A percentile compares a stretch with the other conserved stretches of the same genome.
phyloP scores from a whole-genome alignment of 2,797 vertebrate species.

The Scarus forsteni region DNA sequence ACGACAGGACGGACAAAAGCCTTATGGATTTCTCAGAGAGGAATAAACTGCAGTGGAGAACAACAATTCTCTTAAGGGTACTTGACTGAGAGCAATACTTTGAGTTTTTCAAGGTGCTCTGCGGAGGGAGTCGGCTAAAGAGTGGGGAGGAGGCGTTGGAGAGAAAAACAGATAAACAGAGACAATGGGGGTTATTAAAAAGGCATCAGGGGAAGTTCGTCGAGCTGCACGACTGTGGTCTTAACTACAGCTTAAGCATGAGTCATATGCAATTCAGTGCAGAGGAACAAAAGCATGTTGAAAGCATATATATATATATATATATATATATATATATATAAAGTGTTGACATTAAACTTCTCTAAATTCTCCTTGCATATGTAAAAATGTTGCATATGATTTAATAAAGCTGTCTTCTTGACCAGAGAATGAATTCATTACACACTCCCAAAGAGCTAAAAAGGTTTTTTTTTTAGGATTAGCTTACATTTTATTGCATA shows the following conservation, averaged over 20 bases:
- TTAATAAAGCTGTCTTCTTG: conserved; percentile 28
- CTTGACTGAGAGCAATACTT: conserved; percentile 39
- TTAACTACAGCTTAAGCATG: not conserved
- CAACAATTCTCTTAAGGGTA: conserved; percentile 53
- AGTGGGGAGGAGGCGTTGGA: conserved; percentile 18
- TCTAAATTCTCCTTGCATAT: conserved; percentile 3
- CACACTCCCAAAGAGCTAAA: not conserved
- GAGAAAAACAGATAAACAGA: conserved; percentile 13
- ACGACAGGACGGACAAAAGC: conserved; percentile 30
- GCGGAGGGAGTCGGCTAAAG: conserved; percentile 26
- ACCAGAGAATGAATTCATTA: conserved; percentile 33
- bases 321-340: too few relatives aligned
- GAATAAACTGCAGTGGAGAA: conserved; percentile 37
- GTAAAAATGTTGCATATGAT: not conserved
- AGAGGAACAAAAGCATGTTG: not conserved
- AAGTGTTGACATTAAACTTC: conserved; percentile 10
- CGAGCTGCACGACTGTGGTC: not conserved
- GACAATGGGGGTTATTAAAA: conserved; percentile 8
- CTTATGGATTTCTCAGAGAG: conserved; percentile 38
- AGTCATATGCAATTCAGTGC: conserved; percentile 5
- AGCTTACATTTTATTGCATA: conserved; percentile 26
- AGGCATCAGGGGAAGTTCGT: not conserved
- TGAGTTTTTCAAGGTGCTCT: conserved; percentile 43
- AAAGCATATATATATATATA: too few relatives aligned
- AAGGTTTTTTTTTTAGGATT: conserved; percentile 13